Percentiles rank a stretch among this genome's conserved stretches.
Conservation (phyloP, 2,797 vertebrate genomes). For the Macropus fuliginosus region DNA sequence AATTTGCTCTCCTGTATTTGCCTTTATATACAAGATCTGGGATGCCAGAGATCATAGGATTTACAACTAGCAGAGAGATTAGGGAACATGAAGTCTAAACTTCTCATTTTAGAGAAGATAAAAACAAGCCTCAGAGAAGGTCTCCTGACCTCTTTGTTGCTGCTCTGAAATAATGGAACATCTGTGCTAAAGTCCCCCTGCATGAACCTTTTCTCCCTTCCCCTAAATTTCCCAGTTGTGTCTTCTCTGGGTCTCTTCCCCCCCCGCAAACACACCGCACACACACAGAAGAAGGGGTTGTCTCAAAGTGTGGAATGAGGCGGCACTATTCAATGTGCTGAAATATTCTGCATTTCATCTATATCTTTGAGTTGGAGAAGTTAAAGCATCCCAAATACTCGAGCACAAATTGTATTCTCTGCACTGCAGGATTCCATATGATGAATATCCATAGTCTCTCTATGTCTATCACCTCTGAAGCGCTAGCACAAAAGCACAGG, state of each 20-base stretch:
- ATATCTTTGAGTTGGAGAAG: not conserved
- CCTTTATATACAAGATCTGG: not conserved
- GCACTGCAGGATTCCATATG: not conserved
- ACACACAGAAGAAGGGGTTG: not conserved
- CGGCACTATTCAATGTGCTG: not conserved
- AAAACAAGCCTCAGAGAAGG: not conserved
- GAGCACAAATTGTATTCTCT: not conserved
- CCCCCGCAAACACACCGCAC: not conserved
- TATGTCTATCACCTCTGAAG: not conserved
- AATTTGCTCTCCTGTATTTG: not conserved
- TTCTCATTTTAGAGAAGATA: not conserved
- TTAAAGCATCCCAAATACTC: not conserved
- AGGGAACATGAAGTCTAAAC: not conserved
- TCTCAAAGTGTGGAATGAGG: not conserved
- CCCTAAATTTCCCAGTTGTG: not conserved
- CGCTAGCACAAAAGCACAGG: not conserved
- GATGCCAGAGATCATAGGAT: not conserved
- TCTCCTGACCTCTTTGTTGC: not conserved
- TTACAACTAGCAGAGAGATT: not conserved
- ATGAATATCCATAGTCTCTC: not conserved
- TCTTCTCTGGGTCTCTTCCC: not conserved
- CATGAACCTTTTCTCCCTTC: not conserved
- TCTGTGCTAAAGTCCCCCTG: not conserved
- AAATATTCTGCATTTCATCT: not conserved
- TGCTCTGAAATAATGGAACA: not conserved